Evolutionary conservation across 2,797 vertebrate genomes (phyloP).

Genomic region (Labroides dimidiatus): DNA sequence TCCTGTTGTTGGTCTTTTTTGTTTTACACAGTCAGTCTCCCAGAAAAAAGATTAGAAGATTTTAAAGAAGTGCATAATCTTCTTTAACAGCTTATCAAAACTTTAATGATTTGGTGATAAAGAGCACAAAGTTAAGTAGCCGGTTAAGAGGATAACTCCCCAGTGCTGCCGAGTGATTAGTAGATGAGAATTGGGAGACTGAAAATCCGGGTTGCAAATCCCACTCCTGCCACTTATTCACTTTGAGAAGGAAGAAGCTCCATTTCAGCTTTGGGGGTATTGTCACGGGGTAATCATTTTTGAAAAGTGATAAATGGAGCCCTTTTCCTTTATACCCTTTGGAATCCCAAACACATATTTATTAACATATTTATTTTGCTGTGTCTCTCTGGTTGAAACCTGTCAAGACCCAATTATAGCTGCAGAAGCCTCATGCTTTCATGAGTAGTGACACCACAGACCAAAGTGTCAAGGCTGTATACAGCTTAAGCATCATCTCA

Average conservation of each 20-base stretch:
- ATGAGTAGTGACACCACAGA: conserved; percentile 53
- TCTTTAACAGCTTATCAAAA: conserved; percentile 90
- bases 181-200: conserved; percentile 86
- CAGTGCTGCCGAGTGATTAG: conserved; percentile 88
- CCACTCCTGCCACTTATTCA: conserved; percentile 84
- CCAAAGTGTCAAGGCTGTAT: conserved; percentile 54
- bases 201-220: conserved; percentile 87
- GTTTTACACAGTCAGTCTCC: conserved; percentile 79
- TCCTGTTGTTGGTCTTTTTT: conserved; percentile 80
- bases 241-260: conserved; percentile 81
- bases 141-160: conserved; percentile 89
- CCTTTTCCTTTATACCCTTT: conserved; percentile 65
- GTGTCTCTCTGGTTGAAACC: conserved; percentile 68
- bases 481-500: conserved; percentile 52
- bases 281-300: conserved; percentile 82
- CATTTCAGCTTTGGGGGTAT: conserved; percentile 79
- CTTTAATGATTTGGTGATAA: conserved; percentile 90
- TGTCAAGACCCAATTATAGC: conserved; percentile 76
- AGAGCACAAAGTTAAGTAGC: conserved; percentile 89
- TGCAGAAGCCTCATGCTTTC: conserved; percentile 60
- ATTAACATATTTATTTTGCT: conserved; percentile 78
- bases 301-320: conserved; percentile 80
- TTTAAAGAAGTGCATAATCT: conserved; percentile 88
- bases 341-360: conserved; percentile 72
- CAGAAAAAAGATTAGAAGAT: conserved; percentile 85